Percentiles rank a stretch among this genome's conserved stretches.
These are phyloP conservation scores for Tetrax tetrax DNA, from an alignment of 2,113 vertebrate species.

Conservation along the genomic window DNA sequence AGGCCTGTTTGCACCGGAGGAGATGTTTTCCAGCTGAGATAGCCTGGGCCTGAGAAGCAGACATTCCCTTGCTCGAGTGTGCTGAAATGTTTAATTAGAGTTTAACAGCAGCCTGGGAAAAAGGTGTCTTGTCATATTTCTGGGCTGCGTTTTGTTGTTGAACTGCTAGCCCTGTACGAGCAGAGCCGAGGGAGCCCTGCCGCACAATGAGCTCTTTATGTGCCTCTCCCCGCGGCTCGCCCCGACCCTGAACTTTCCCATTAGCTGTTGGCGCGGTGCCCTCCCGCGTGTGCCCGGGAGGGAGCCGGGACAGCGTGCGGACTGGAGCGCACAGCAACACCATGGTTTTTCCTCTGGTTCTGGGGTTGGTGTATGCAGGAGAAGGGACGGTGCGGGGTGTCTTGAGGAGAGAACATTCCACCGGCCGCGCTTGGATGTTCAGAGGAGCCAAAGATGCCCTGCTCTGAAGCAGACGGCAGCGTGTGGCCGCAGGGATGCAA, in stretches of 20 bases:
- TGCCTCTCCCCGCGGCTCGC: slow-evolving; percentile 20
- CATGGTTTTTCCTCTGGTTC: rapidly evolving
- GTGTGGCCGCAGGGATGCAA: rapidly evolving
- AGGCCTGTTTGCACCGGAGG: background rate
- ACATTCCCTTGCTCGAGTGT: background rate
- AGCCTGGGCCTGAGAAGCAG: background rate
- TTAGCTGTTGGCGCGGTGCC: slow-evolving; percentile 27
- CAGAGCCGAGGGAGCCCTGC: background rate
- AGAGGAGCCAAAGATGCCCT: background rate
- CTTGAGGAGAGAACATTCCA: background rate
- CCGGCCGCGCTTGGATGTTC: rapidly evolving
- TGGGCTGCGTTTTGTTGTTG: slow-evolving; percentile 25
- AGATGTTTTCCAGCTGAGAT: slow-evolving; percentile 6
- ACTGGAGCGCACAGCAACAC: rapidly evolving
- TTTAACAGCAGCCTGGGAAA: slow-evolving; percentile 62
- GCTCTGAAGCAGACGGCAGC: rapidly evolving
- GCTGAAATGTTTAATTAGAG: slow-evolving; percentile 52
- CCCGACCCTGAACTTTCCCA: slow-evolving; percentile 66
- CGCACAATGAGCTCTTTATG: slow-evolving; percentile 62
- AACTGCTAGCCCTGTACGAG: background rate
- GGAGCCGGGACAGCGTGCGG: background rate
- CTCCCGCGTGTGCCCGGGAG: background rate
- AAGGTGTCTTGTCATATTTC: slow-evolving; percentile 56
- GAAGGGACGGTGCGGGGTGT: background rate
- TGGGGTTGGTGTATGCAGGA: background rate